A percentile compares a stretch with the other conserved stretches of the same genome.
Conservation (phyloP, 2,888 invertebrate species). For the Pristionchus maxplancki region DNA sequence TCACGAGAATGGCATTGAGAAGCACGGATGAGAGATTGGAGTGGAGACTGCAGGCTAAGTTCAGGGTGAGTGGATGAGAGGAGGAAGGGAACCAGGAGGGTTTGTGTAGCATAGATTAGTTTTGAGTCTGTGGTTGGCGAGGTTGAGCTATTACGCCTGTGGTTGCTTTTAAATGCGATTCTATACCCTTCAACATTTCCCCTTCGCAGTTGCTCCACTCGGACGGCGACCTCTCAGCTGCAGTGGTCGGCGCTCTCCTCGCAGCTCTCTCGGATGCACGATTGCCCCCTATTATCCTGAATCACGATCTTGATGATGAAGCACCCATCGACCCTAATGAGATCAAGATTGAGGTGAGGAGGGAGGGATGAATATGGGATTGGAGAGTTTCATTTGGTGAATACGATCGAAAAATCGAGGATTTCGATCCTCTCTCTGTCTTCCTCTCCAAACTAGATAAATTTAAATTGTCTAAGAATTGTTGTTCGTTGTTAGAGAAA, state of each 20-base stretch:
- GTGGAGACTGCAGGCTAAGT: slow-evolving; percentile 40
- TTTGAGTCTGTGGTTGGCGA: neutral
- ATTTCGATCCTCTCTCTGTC: neutral
- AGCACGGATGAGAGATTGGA: slow-evolving; percentile 39
- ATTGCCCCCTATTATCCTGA: slow-evolving; percentile 5
- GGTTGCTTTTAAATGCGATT: neutral
- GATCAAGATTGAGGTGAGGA: slow-evolving; percentile 45
- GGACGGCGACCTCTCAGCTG: slow-evolving; percentile 37
- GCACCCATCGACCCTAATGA: slow-evolving; percentile 39
- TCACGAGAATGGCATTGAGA: neutral
- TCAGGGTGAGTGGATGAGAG: slow-evolving; percentile 18
- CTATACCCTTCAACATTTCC: neutral
- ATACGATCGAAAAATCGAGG: neutral
- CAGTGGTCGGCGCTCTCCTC: slow-evolving; percentile 38
- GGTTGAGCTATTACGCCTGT: too few species aligned
- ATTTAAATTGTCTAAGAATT: too few species aligned
- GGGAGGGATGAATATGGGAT: neutral
- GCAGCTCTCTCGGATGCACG: slow-evolving; percentile 41
- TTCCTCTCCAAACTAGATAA: neutral
- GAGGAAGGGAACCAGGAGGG: neutral
- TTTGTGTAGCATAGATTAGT: neutral
- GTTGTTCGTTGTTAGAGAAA: too few species aligned
- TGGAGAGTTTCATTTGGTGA: neutral
- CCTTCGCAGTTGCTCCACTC: slow-evolving; percentile 30
- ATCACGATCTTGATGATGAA: slow-evolving; percentile 43